Evolutionary conservation across 2,797 vertebrate species (phyloP).

Genomic region (Lepilemur septentrionalis): DNA sequence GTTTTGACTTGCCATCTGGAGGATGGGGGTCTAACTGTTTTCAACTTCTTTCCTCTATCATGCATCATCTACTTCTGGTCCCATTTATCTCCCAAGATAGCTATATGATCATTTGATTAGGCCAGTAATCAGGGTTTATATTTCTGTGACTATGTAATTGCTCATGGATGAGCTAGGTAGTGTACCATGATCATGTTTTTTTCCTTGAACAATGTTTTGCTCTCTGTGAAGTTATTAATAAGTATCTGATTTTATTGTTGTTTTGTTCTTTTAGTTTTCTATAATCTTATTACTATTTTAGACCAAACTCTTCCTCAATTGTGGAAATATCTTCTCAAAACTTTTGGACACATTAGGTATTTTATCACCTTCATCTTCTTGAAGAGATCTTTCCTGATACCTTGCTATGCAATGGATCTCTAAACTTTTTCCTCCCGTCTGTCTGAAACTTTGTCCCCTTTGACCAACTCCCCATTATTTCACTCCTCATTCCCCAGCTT

Average conservation of each 20-base stretch:
- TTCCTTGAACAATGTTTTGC: not conserved
- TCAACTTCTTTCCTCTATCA: not conserved
- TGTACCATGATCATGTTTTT: not conserved
- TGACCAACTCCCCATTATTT: not conserved
- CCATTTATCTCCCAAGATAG: not conserved
- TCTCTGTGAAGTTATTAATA: not conserved
- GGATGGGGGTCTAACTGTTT: not conserved
- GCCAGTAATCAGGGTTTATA: not conserved
- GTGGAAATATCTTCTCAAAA: not conserved
- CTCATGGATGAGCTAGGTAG: not conserved
- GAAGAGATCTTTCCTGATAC: not conserved
- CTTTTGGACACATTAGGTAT: not conserved
- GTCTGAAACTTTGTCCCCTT: not conserved
- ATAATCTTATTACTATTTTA: not conserved
- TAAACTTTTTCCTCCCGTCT: not conserved
- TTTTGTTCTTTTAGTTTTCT: slow-evolving; percentile 3
- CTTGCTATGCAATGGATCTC: not conserved
- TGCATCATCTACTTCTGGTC: not conserved
- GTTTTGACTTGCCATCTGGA: not conserved
- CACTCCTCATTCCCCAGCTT: no score
- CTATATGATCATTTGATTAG: not conserved
- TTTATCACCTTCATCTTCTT: not conserved
- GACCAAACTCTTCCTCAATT: not conserved
- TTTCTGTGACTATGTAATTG: slow-evolving; percentile 1
- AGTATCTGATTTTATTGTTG: not conserved